These are phyloP conservation scores for Poecilia gillii DNA, from an alignment of 2,797 vertebrate species.

Conservation along the genomic window DNA sequence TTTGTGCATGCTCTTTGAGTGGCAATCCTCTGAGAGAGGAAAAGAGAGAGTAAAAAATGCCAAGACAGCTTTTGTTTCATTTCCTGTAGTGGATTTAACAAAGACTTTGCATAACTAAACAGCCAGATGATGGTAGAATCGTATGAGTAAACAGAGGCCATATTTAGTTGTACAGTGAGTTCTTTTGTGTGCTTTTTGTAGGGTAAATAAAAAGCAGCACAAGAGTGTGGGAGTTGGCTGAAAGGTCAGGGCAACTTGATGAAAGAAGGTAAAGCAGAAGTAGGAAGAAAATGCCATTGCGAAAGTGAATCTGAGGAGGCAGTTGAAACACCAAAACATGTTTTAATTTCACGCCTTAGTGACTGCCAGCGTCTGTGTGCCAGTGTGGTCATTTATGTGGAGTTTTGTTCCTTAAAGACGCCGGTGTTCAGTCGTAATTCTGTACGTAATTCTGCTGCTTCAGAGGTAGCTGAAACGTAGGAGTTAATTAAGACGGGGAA, in stretches of 20 bases:
- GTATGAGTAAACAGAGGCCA: neutral
- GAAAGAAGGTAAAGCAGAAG: neutral
- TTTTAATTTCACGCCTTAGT: neutral
- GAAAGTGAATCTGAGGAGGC: neutral
- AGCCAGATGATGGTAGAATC: neutral
- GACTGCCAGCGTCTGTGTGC: no score
- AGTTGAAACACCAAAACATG: neutral
- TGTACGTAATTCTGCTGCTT: neutral
- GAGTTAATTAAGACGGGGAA: neutral
- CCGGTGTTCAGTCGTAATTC: neutral
- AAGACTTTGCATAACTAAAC: neutral
- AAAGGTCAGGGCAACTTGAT: neutral
- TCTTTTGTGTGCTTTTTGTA: neutral
- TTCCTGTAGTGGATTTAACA: neutral
- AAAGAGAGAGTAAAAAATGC: neutral
- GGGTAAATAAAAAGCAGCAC: neutral
- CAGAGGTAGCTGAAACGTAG: neutral
- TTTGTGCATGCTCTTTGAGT: neutral
- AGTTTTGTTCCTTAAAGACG: neutral
- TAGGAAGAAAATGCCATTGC: neutral
- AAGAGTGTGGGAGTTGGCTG: neutral
- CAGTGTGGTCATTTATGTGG: neutral
- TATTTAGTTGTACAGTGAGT: neutral
- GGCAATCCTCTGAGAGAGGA: neutral
- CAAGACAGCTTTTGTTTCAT: neutral